These are phyloP conservation scores for Rhysida immarginata DNA, from an alignment of 1,140 invertebrate genomes.

Conservation along the genomic window DNA sequence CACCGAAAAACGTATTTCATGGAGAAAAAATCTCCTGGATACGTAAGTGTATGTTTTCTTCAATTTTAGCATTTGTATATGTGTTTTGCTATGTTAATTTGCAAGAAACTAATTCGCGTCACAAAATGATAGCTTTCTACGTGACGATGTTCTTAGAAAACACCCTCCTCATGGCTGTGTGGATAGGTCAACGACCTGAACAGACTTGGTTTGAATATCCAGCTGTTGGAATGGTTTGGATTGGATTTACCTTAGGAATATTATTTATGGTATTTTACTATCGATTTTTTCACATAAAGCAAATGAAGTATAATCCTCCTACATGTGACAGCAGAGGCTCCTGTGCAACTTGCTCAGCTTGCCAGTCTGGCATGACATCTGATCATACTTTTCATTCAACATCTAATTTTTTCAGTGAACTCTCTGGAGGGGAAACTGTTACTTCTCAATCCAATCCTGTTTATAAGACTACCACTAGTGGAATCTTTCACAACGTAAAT, in stretches of 20 bases:
- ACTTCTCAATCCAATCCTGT: background rate
- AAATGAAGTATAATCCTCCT: slow-evolving; percentile 26
- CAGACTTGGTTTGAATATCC: slow-evolving; percentile 39
- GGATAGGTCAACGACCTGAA: slow-evolving; percentile 37
- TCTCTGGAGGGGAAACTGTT: background rate
- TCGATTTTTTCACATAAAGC: slow-evolving; percentile 44
- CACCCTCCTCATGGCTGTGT: slow-evolving; percentile 49
- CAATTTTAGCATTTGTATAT: slow-evolving; percentile 68
- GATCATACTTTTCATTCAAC: slow-evolving; percentile 11
- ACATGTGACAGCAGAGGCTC: background rate
- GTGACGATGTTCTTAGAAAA: slow-evolving; percentile 84
- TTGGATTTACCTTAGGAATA: slow-evolving; percentile 59
- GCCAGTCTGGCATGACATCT: slow-evolving; percentile 16
- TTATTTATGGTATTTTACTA: slow-evolving; percentile 74
- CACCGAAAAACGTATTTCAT: slow-evolving; percentile 66
- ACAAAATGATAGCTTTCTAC: slow-evolving; percentile 75
- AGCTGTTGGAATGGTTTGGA: slow-evolving; percentile 40
- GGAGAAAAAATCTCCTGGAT: slow-evolving; percentile 51
- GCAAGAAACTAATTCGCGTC: slow-evolving; percentile 56
- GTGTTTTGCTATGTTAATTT: slow-evolving; percentile 82
- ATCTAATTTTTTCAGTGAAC: slow-evolving; percentile 11
- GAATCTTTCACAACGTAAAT: slow-evolving; percentile 8
- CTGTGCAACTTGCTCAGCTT: slow-evolving; percentile 9
- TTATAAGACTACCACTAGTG: slow-evolving; percentile 15
- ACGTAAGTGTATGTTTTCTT: slow-evolving; percentile 48